Evolutionary conservation across 2,113 vertebrate genomes (phyloP).

Genomic region (Psammodynastes pulverulentus): DNA sequence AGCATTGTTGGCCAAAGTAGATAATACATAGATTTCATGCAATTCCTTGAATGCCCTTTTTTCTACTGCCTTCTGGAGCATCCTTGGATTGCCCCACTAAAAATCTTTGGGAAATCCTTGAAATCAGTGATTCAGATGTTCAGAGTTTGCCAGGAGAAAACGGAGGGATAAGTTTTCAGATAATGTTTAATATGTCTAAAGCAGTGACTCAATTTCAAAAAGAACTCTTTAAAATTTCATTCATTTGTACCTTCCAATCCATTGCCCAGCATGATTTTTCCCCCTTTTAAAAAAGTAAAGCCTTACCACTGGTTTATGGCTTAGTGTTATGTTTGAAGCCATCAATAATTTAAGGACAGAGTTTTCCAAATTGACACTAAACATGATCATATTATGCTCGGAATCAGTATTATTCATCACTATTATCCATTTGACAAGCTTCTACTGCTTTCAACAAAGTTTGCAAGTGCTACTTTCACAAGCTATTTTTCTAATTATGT

Average conservation of each 20-base stretch:
- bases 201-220: background rate
- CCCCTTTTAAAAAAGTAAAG: background rate
- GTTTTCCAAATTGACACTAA: background rate
- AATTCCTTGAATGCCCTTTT: background rate
- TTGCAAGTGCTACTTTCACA: background rate
- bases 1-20: background rate
- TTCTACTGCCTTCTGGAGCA: background rate
- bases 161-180: background rate
- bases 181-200: background rate
- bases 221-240: background rate
- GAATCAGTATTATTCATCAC: background rate
- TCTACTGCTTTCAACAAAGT: background rate
- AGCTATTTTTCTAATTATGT: background rate
- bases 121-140: background rate
- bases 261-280: background rate
- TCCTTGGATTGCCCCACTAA: background rate
- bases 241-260: background rate
- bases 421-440: background rate
- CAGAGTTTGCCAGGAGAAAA: background rate
- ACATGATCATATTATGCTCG: background rate
- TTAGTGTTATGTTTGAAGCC: background rate
- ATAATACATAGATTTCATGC: background rate
- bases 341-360: background rate
- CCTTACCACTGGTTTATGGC: background rate
- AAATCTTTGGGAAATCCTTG: background rate